Evolutionary conservation across 1,140 invertebrate species (phyloP), one percentile per base, ranked within the genome.

Genomic region (Dendroctonus valens): DNA sequence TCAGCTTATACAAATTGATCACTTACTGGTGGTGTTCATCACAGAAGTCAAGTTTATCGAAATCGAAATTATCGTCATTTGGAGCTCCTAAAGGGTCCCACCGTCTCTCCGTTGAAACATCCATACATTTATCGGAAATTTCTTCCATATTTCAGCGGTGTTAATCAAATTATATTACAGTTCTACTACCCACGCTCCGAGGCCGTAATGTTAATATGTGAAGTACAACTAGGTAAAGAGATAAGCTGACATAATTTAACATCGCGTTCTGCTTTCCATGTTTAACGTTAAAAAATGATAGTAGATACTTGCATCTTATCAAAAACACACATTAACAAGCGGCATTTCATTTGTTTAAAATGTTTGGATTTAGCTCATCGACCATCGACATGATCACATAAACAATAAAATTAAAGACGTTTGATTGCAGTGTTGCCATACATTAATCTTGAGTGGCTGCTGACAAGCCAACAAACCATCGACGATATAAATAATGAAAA

Each of bases 31-130:
- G 53, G 41, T 69, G 53, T 72, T 70, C 72, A 65, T 69, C 66
- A 62, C 71, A 64, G 58, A 70, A 65, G 52, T 69, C 69, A 50
- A 68, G 59, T 40, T 70, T 70, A 49, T 71, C 69, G 26, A 69
- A 58, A 44, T 60, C 68, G 41, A 54, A 61, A 44, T 74, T 79
- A 55, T 83, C 80, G 72, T 87, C 86, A 70, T 86, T 86, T 53
- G 87, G 86, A 44, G 90, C 90, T n/a, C 91, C 91, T 48, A 93
- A 73, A 46, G 90, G 90, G 42, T 91, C 89, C 84, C 89, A 91
- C 67, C 91, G 79, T 72, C 91, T 88, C 59, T 86, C 86, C 8
- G 82, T 72, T 5, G 82, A 80, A 66, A 79, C 70, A 50, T 72
- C 69, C n/a, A 41, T 53, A 50, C 41, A 66, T 59, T 64, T 53